Evolutionary conservation across 2,113 vertebrate species (phyloP).

Genomic region (Monopterus albus): DNA sequence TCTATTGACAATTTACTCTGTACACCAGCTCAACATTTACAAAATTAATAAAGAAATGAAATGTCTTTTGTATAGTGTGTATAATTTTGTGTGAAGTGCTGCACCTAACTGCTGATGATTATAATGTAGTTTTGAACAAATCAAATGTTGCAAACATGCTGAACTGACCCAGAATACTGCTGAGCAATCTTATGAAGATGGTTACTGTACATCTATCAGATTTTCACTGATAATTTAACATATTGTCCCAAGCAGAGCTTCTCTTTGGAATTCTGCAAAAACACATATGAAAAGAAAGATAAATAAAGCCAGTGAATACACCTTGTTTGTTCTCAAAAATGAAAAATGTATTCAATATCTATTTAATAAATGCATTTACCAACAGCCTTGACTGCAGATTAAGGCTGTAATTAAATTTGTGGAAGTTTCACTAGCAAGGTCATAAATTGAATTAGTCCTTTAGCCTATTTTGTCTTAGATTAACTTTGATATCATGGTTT

Average conservation of each 20-base stretch:
- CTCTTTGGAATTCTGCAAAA: background rate
- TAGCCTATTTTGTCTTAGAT: too few species aligned
- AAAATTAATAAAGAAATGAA: constrained; percentile 89
- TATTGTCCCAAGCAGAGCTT: background rate
- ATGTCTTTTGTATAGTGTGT: constrained; percentile 71
- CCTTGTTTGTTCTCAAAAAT: too few species aligned
- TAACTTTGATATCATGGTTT: background rate
- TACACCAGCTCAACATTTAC: constrained; percentile 90
- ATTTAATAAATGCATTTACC: too few species aligned
- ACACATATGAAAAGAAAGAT: background rate
- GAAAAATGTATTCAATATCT: too few species aligned
- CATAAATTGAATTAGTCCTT: background rate
- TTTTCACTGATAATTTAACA: constrained; percentile 14
- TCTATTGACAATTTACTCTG: constrained; percentile 86
- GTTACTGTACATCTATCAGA: too few species aligned
- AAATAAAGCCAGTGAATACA: background rate
- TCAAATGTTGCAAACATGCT: background rate
- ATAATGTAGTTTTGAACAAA: background rate
- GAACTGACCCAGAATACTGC: background rate
- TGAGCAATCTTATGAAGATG: background rate
- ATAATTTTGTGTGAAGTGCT: constrained; percentile 49
- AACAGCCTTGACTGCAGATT: too few species aligned
- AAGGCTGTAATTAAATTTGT: background rate
- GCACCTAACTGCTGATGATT: background rate
- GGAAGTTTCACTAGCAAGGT: background rate